Base-by-base conservation (phyloP, 2,888 invertebrate genomes). In the Hirtodrosophila histrioides region DNA sequence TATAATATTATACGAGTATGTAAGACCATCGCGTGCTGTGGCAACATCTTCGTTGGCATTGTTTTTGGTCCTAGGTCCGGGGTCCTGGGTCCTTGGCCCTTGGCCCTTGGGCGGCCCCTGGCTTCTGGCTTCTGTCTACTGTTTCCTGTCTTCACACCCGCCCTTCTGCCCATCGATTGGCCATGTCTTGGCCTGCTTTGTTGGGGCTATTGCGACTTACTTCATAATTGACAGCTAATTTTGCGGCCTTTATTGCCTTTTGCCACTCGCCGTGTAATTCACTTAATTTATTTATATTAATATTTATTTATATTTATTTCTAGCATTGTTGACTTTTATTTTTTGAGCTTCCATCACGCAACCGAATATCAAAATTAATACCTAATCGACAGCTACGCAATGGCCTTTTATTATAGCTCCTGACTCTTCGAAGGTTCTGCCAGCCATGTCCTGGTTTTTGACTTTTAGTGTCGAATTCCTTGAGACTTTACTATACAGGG, bases 201-300 rank as follows among this genome's bases (percentile, higher is more conserved):
- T 3, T n/a, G 50, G 29, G 23, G 8, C 24, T 11, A 23, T 35
- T 24, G 37, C 51, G 49, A 69, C 81, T 84, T 69, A 67, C 65
- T 80, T 81, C 85, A 84, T 83, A 81, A 86, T 83, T 86, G 82
- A 83, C 82, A 86, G 87, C 85, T 86, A 84, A 83, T 83, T 83
- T 83, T 65, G 65, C 58, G 51, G 60, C 69, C 62, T 81, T 81
- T 78, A 84, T 84, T 78, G 78, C 68, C 66, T 64, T 63, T 60
- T 61, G 63, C 60, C 70, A 48, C 17, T 40, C 55, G 55, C 62
- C 65, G 56, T 70, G 76, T 69, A 73, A 75, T 69, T 76, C 74
- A 80, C 61, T 74, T 78, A 77, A 78, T 80, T 75, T 86, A 86
- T 84, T 75, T 71, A 68, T 68, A 78, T 70, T 64, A 69, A 76